Evolutionary conservation across 2,888 invertebrate species (phyloP).

Genomic region (Dexiosoma caninum): DNA sequence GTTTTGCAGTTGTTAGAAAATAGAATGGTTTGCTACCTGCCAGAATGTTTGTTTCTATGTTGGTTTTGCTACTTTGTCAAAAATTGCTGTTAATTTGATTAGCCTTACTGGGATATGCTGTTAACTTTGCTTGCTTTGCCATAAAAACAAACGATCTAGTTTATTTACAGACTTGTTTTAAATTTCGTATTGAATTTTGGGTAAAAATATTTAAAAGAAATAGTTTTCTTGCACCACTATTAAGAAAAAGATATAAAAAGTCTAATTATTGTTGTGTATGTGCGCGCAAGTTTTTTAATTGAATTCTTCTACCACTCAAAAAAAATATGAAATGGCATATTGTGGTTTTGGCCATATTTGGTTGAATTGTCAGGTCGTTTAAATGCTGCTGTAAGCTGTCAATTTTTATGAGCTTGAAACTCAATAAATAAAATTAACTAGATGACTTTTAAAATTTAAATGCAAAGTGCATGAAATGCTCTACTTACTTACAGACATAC

Average conservation of each 20-base stretch:
- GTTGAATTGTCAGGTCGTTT: slow-evolving; percentile 24
- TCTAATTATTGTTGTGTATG: neutral
- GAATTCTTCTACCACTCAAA: neutral
- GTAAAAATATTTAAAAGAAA: neutral
- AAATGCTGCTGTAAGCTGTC: slow-evolving; percentile 42
- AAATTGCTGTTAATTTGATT: neutral
- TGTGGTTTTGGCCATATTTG: slow-evolving; percentile 56
- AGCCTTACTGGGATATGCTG: neutral
- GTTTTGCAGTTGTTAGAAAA: no score
- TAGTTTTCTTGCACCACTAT: neutral
- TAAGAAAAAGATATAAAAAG: neutral
- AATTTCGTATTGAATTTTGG: neutral
- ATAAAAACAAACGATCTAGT: neutral
- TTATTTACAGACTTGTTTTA: neutral
- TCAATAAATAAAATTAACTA: slow-evolving; percentile 16
- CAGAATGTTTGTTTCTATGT: no score
- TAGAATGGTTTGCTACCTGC: no score
- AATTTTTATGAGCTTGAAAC: neutral
- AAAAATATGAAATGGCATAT: slow-evolving; percentile 31
- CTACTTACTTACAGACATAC: no score
- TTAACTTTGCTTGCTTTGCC: neutral
- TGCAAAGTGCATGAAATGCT: neutral
- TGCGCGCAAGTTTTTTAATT: neutral
- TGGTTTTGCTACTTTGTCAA: no score
- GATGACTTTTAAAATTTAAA: slow-evolving; percentile 14